Base-by-base conservation (phyloP, 2,888 invertebrate species). In the Drosophila tripunctata region DNA sequence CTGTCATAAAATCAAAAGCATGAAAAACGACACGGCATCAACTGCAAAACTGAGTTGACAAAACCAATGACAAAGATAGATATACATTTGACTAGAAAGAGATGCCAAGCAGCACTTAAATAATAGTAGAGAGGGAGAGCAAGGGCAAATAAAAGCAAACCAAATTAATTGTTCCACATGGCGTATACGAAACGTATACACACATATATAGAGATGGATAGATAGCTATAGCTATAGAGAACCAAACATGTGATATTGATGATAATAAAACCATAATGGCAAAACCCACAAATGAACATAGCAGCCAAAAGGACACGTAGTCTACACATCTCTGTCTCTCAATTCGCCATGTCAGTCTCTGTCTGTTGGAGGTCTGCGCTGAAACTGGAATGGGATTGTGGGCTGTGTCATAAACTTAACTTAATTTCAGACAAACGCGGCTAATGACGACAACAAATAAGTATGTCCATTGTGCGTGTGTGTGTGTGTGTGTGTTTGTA, bases 1-100 rank as follows among this genome's bases (percentile, higher is more conserved):
- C 67, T 88, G 88, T 88, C 81, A 82, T 86, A 88, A 82, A 86
- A 75, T 86, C 83, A 79, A 67, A 86, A 69, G 72, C 83, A 88
- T 84, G 87, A 84, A 84, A 69, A 61, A 73, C 58, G 80, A 72
- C 52, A 43, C 55, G 54, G 40, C 63, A 48, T 54, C 61, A 61
- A 63, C 58, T 50, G 55, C 62, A 38, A 63, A 56, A 14, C 40
- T 52, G 36, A 41, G 51, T 45, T 57, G 57, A 66, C 58, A 63
- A 40, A 71, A 47, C 33, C 21, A n/a, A 14, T 24, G 38, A 44
- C 2, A 45, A 38, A 41, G 47, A 70, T 5, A 14, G 36, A 12
- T 24, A 36, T 24, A 7, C n/a, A 36, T 44, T 15, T 7, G 7
- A 44, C 22, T 15, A 47, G 31, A 45, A 12, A 36, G 47, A 45